Base-by-base conservation (phyloP, 2,113 vertebrate species). In the Progne subis region DNA sequence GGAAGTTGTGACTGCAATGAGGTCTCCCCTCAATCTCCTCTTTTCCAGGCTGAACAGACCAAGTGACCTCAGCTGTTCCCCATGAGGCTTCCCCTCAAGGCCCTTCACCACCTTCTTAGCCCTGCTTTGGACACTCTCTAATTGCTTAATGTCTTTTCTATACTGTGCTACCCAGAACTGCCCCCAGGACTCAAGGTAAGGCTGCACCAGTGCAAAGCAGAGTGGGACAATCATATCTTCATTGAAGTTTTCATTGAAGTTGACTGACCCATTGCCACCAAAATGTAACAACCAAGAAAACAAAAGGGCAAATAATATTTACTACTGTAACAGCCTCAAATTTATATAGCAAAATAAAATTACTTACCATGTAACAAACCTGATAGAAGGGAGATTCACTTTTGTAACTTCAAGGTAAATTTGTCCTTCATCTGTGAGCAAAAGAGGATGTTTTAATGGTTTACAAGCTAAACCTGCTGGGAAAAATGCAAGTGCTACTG, bases 31-130 rank as follows among this genome's bases (percentile, higher is more conserved):
- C 34, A 49, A 19, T 17, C 43, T 85, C 7, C 14, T 39, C 24
- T 43, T 41, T 37, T 37, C 37, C 37, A 37, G 29, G 15, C 29
- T 20, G 43, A 57, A 11, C 25, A 67, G 44, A 34, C 6, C 52
- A 25, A 50, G 25, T 20, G 29, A 29, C 25, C 34, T 43, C 70
- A 67, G 16, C 25, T 4, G 1, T 2, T 43, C 29, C 34, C 17
- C 25, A 11, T 0, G 29, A 0, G 1, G 13, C 16, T 43, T 67
- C 31, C 1, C 20, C 25, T 75, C 29, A 34, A 29, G 29, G 19
- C 16, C 14, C 19, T 31, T 67, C 37, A 14, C 13, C 11, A 16
- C 2, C 9, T 5, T 11, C 8, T 3, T 5, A 31, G 11, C 20
- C 25, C 7, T 25, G 20, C 17, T 76, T 50, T 43, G 52, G 52